phyloP scores from a whole-genome alignment of 2,113 vertebrate genomes.

The Pipa parva region DNA sequence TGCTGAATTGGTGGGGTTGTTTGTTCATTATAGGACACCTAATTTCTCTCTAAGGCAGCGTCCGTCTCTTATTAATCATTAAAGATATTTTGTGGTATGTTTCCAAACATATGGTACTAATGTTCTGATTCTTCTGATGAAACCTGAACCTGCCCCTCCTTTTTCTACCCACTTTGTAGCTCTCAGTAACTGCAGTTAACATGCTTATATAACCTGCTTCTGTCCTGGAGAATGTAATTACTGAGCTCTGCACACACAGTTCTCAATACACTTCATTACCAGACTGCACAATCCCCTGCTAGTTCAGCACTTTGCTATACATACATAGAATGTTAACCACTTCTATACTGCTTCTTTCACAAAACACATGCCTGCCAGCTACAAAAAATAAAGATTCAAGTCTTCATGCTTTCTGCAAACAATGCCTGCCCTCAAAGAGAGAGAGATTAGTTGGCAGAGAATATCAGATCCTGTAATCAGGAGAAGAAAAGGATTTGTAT shows the following conservation, averaged over 20 bases:
- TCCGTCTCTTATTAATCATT: conserved; percentile 12
- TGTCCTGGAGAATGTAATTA: conserved; percentile 37
- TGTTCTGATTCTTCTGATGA: neutral
- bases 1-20: neutral
- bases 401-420: neutral
- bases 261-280: conserved; percentile 32
- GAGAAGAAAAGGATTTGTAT: neutral
- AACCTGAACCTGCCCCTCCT: neutral
- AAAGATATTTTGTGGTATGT: neutral
- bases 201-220: conserved; percentile 32
- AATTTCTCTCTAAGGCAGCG: neutral
- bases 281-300: conserved; percentile 27
- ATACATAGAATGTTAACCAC: conserved; percentile 17
- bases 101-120: neutral
- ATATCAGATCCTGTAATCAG: conserved; percentile 1
- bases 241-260: conserved; percentile 19
- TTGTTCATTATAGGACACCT: neutral
- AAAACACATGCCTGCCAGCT: neutral
- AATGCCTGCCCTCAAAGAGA: neutral
- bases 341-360: neutral
- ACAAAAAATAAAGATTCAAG: neutral
- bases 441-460: neutral
- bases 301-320: conserved; percentile 24
- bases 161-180: conserved; percentile 1
- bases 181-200: conserved; percentile 18